Base-by-base conservation (phyloP, 2,113 vertebrate species). In the Indicator indicator region DNA sequence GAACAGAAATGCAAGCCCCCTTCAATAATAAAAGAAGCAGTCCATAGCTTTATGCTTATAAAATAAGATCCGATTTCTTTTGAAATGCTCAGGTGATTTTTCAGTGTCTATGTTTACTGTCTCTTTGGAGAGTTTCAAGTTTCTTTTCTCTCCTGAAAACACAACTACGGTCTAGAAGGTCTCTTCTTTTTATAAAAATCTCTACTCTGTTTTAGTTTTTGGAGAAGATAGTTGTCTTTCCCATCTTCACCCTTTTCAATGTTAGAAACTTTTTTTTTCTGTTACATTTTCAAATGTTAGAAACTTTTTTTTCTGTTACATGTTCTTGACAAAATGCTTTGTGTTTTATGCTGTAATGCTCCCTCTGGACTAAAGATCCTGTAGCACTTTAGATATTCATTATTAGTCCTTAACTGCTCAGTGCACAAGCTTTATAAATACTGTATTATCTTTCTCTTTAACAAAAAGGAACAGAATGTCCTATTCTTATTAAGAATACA, bases 11-110 rank as follows among this genome's bases (percentile, higher is more conserved):
- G 44, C 67, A 94, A 88, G 92, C 86, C 74, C 78, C 80, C 81
- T 95, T 95, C 88, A 93, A 90, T 93, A 95, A 94, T 92, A 91
- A 83, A 93, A 95, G 44, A 85, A n/a, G 17, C 75, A 83, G 58
- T 52, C 78, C 58, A 67, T 86, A 94, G 32, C 73, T 92, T 90
- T 90, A 91, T 94, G 74, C n/a, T 56, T 85, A 72, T 86, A 83
- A 93, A 92, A 83, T 88, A 87, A 87, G 79, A 78, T 77, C 33
- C 26, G 13, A 56, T 80, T 95, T 91, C 40, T 88, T 95, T 91
- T 91, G 46, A 82, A 94, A 93, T 72, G 28, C 30, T 63, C 65
- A 73, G 73, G 32, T 85, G 48, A 90, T 94, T 94, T 95, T 94
- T 96, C 89, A 85, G 67, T 63, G 79, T 88, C 68, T 78, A 6